Conservation (phyloP, 1,140 invertebrate genomes). For the Trichonephila clavipes region DNA sequence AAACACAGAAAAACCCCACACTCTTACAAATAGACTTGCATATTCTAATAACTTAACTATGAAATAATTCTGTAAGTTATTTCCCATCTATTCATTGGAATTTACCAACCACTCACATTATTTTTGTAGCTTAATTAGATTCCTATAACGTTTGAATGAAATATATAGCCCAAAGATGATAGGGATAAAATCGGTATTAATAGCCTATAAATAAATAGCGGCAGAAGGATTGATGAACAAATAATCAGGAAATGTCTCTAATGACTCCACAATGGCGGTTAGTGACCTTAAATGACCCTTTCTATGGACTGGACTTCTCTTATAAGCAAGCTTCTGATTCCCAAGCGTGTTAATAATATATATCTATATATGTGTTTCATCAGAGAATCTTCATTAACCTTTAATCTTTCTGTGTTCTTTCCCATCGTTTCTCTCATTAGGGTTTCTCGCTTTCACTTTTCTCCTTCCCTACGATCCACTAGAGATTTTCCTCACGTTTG, state of each 20-base stretch:
- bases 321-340: neutral
- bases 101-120: no score
- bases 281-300: neutral
- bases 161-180: no score
- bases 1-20: no score
- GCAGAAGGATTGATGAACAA: no score
- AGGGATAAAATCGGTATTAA: no score
- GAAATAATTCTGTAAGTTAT: no score
- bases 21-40: no score
- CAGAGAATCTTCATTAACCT: slow-evolving; percentile 9
- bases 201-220: no score
- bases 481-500: neutral
- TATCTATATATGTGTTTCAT: neutral
- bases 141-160: no score
- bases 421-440: neutral
- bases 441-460: slow-evolving; percentile 4
- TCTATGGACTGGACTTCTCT: neutral
- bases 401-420: neutral
- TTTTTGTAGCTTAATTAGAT: no score
- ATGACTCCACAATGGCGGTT: neutral
- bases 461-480: neutral
- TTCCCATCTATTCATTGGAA: no score
- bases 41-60: no score
- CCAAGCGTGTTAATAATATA: neutral
- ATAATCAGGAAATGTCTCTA: neutral